These are phyloP conservation scores for Yponomeuta sedellus DNA, from an alignment of 2,888 invertebrate genomes.

Conservation along the genomic window DNA sequence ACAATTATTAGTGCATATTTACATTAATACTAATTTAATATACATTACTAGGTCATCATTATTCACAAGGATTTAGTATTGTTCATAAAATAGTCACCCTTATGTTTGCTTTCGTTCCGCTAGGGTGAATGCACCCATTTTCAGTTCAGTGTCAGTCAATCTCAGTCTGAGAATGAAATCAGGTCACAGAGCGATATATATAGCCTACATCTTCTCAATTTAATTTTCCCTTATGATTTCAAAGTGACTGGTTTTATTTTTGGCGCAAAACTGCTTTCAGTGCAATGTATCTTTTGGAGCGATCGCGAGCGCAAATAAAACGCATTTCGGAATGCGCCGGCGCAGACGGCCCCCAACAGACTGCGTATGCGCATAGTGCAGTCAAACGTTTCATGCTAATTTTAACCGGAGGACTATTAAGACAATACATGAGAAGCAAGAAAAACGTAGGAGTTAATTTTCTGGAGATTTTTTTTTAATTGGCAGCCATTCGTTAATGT, in stretches of 20 bases:
- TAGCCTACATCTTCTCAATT: constrained; percentile 3
- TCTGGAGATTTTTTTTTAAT: no score
- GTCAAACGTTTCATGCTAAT: background rate
- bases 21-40: no score
- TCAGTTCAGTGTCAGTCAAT: background rate
- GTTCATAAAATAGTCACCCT: no score
- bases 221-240: background rate
- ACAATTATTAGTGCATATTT: no score
- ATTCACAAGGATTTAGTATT: background rate
- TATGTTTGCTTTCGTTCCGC: background rate
- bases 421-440: constrained; percentile 28
- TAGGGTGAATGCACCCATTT: background rate
- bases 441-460: no score
- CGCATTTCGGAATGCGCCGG: constrained; percentile 22
- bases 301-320: constrained; percentile 42
- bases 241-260: background rate
- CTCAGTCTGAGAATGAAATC: background rate
- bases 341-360: constrained; percentile 62
- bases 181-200: background rate
- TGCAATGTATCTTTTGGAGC: constrained; percentile 21
- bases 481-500: no score
- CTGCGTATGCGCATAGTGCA: constrained; percentile 26
- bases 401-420: constrained; percentile 23
- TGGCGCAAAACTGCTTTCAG: constrained; percentile 31
- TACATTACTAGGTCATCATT: background rate